Percentiles rank a stretch among this genome's conserved stretches.
These are phyloP conservation scores for Dolomedes plantarius DNA, from an alignment of 2,888 invertebrate species.

Conservation along the genomic window DNA sequence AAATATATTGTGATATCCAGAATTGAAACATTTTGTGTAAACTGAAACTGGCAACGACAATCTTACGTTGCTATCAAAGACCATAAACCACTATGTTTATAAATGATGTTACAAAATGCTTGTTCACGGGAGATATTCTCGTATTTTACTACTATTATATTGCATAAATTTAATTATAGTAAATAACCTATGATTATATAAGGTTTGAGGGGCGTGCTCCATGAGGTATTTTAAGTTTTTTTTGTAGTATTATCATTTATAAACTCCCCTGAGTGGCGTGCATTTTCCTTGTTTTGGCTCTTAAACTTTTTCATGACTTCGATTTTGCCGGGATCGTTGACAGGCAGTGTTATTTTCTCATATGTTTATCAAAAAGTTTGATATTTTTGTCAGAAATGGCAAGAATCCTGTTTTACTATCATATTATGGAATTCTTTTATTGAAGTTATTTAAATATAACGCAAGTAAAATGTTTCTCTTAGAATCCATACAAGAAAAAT, in stretches of 20 bases:
- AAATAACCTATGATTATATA: slow-evolving; percentile 47
- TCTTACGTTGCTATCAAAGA: slow-evolving; percentile 20
- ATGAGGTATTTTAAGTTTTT: slow-evolving; percentile 31
- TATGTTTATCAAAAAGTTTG: background rate
- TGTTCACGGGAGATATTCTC: slow-evolving; percentile 42
- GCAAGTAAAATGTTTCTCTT: too few relatives aligned
- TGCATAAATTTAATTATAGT: slow-evolving; percentile 16
- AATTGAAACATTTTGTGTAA: background rate
- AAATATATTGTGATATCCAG: too few relatives aligned
- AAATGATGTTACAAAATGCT: slow-evolving; percentile 39
- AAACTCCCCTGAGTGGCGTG: background rate
- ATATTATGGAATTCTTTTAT: too few relatives aligned
- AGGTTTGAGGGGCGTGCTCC: slow-evolving; percentile 53
- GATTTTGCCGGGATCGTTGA: background rate
- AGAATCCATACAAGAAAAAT: too few relatives aligned
- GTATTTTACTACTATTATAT: slow-evolving; percentile 37
- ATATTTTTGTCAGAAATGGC: too few relatives aligned
- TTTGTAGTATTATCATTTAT: background rate
- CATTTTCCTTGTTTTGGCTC: background rate
- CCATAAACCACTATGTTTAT: slow-evolving; percentile 50
- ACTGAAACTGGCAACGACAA: slow-evolving; percentile 20
- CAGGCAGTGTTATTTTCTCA: background rate
- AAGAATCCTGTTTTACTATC: too few relatives aligned
- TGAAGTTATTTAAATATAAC: too few relatives aligned
- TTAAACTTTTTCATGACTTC: background rate